A percentile compares a stretch with the other conserved stretches of the same genome.
phyloP scores from a whole-genome alignment of 2,888 invertebrate genomes.

The Thumatha senex region DNA sequence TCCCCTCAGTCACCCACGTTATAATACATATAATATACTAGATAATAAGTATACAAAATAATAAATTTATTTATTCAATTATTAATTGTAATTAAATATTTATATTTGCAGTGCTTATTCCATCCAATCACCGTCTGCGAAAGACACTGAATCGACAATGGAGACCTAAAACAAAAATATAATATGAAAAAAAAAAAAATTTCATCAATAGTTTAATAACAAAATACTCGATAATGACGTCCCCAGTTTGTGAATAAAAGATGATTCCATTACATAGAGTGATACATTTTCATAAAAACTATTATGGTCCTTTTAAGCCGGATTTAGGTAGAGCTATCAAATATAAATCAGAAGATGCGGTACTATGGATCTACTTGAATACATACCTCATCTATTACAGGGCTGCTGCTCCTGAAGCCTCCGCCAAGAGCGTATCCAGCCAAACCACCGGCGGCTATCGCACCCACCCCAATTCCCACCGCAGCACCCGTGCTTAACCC shows the following conservation, averaged over 20 bases:
- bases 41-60: neutral
- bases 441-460: constrained; percentile 77
- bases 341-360: too few species aligned
- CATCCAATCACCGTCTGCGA: constrained; percentile 67
- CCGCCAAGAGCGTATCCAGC: constrained; percentile 83
- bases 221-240: too few species aligned
- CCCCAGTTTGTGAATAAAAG: too few species aligned
- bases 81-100: too few species aligned
- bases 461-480: constrained; percentile 81
- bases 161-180: constrained; percentile 43
- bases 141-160: constrained; percentile 48
- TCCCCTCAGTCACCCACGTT: neutral
- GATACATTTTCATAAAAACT: too few species aligned
- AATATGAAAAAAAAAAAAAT: too few species aligned
- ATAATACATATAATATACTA: neutral
- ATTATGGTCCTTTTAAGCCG: too few species aligned
- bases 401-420: constrained; percentile 62
- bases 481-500: constrained; percentile 72
- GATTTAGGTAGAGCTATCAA: too few species aligned
- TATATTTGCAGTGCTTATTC: constrained; percentile 37
- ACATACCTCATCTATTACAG: constrained; percentile 51
- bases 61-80: neutral
- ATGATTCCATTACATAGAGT: too few species aligned
- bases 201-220: too few species aligned
- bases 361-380: neutral